Evolutionary conservation across 2,888 invertebrate species (phyloP).

Genomic region (Calliphora vomitoria): DNA sequence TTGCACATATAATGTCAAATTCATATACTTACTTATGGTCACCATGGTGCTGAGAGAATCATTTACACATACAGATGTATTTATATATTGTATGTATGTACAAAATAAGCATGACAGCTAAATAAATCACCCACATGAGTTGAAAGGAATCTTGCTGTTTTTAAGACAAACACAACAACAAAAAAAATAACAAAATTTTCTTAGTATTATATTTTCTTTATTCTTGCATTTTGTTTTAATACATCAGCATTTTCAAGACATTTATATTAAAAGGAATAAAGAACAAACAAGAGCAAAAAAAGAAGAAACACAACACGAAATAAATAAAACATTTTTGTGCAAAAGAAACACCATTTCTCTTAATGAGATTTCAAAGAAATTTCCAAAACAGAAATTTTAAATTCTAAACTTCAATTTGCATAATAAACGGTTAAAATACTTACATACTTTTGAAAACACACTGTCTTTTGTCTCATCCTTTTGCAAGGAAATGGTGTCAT

Average conservation of each 20-base stretch:
- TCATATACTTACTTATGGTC: too few species aligned
- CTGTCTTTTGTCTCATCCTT: too few species aligned
- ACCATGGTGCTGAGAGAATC: too few species aligned
- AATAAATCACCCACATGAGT: slow-evolving; percentile 30
- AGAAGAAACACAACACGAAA: background rate
- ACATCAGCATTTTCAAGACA: slow-evolving; percentile 4
- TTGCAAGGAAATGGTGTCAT: background rate
- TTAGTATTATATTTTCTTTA: background rate
- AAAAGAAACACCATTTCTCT: background rate
- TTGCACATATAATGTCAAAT: too few species aligned
- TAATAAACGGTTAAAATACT: too few species aligned
- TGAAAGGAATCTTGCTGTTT: slow-evolving; percentile 12
- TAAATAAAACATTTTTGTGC: background rate
- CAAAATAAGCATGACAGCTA: slow-evolving; percentile 18
- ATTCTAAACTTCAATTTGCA: too few species aligned
- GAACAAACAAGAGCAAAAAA: background rate
- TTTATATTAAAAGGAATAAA: background rate
- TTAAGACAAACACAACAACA: background rate
- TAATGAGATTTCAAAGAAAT: too few species aligned
- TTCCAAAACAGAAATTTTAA: too few species aligned
- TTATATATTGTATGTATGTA: too few species aligned
- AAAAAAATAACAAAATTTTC: background rate
- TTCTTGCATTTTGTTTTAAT: background rate
- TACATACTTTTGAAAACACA: too few species aligned
- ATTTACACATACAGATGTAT: background rate